phyloP scores from a whole-genome alignment of 2,797 vertebrate genomes.

The Hipposideros larvatus region DNA sequence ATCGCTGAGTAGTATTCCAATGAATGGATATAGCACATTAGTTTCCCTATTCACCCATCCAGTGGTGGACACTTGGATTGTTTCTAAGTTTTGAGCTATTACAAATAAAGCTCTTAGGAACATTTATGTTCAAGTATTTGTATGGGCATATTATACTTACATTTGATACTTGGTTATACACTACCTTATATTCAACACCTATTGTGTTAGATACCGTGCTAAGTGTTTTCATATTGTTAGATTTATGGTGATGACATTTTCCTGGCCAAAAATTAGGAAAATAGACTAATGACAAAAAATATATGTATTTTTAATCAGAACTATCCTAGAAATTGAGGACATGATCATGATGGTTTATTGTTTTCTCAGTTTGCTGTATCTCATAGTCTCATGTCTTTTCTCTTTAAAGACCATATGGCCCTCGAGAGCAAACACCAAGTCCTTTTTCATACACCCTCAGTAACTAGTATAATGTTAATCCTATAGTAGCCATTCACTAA shows the following conservation, averaged over 20 bases:
- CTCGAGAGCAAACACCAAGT: slow-evolving; percentile 21
- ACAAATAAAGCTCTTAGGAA: background rate
- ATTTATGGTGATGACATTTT: slow-evolving; percentile 48
- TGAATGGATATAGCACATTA: background rate
- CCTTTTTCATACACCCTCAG: background rate
- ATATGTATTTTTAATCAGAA: background rate
- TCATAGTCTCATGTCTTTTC: background rate
- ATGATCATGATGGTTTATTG: background rate
- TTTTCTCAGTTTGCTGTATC: background rate
- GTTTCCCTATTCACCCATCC: background rate
- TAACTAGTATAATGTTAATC: background rate
- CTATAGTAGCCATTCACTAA: background rate
- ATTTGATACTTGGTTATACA: slow-evolving; percentile 30
- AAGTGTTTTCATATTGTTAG: slow-evolving; percentile 53
- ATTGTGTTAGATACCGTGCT: background rate
- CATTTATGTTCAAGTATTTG: background rate
- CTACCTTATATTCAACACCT: background rate
- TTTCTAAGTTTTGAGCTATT: slow-evolving; percentile 5
- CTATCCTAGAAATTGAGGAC: background rate
- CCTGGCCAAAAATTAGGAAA: slow-evolving; percentile 53
- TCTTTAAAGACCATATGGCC: background rate
- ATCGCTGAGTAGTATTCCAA: background rate
- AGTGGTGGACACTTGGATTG: background rate
- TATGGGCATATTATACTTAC: background rate
- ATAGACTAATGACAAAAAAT: background rate